Percentiles rank a stretch among this genome's conserved stretches.
phyloP scores from a whole-genome alignment of 2,888 invertebrate species.

The Drosophila austrosaltans region DNA sequence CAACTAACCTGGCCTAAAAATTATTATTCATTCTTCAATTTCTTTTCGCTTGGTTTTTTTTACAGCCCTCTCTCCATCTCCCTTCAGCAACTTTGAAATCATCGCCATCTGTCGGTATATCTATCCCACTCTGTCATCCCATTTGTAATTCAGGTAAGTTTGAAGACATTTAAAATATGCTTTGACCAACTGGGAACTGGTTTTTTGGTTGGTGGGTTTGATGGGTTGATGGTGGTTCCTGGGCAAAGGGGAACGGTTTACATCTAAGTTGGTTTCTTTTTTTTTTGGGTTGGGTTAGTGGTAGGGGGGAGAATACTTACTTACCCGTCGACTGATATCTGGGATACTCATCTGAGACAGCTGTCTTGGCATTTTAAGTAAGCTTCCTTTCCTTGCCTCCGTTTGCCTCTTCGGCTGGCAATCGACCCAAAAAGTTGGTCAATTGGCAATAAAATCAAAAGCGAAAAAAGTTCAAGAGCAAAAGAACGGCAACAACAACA shows the following conservation, averaged over 20 bases:
- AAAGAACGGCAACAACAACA: conserved; percentile 32
- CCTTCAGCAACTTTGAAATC: neutral
- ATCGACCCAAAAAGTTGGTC: conserved; percentile 75
- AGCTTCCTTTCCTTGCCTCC: conserved; percentile 16
- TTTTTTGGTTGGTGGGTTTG: neutral
- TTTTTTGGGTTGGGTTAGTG: neutral
- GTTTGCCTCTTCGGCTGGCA: conserved; percentile 32
- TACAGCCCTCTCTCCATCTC: neutral
- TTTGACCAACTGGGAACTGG: conserved; percentile 4
- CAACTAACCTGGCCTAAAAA: conserved; percentile 7
- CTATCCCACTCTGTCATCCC: conserved; percentile 18
- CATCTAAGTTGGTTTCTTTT: neutral
- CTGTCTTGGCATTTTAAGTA: conserved; percentile 61
- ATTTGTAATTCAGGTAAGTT: conserved; percentile 63
- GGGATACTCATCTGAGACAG: conserved; percentile 59
- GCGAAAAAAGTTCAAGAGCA: conserved; percentile 66
- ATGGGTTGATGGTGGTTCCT: neutral
- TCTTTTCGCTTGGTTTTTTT: conserved; percentile 4
- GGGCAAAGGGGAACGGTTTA: neutral
- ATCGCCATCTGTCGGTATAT: conserved; percentile 1
- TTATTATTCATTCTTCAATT: conserved; percentile 12
- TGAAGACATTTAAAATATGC: conserved; percentile 44
- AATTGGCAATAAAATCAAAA: conserved; percentile 80
- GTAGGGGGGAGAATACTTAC: conserved; percentile 1
- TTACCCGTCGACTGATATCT: conserved; percentile 25